A percentile compares a stretch with the other conserved stretches of the same genome.
Conservation (phyloP, 2,888 invertebrate species). For the Beris morrisii region DNA sequence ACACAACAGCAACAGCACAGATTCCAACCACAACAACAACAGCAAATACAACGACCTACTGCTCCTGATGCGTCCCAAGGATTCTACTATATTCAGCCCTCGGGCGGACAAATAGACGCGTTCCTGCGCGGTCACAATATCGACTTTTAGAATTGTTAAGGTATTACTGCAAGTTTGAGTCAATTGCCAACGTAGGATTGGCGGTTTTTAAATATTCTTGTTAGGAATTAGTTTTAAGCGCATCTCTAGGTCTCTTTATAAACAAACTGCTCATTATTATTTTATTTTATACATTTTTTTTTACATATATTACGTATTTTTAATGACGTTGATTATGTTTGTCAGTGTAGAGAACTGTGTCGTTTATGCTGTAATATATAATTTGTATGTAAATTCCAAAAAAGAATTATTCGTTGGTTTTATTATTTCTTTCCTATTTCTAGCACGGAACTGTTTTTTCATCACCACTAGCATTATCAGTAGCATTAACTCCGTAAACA, state of each 20-base stretch:
- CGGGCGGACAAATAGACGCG: slow-evolving; percentile 73
- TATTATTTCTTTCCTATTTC: too few relatives aligned
- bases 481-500: too few relatives aligned
- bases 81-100: slow-evolving; percentile 65
- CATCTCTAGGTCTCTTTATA: slow-evolving; percentile 27
- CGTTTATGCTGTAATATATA: slow-evolving; percentile 21
- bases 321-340: neutral
- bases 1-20: slow-evolving; percentile 43
- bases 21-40: slow-evolving; percentile 52
- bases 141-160: slow-evolving; percentile 58
- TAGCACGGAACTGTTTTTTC: too few relatives aligned
- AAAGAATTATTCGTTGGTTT: too few relatives aligned
- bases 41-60: slow-evolving; percentile 41
- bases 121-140: slow-evolving; percentile 75
- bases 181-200: slow-evolving; percentile 23
- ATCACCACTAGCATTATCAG: too few relatives aligned
- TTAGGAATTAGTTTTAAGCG: slow-evolving; percentile 20
- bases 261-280: slow-evolving; percentile 17
- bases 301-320: slow-evolving; percentile 4
- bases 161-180: slow-evolving; percentile 19
- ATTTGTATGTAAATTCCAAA: neutral
- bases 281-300: slow-evolving; percentile 11
- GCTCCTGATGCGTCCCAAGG: slow-evolving; percentile 49
- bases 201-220: slow-evolving; percentile 20
- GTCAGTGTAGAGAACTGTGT: slow-evolving; percentile 4